Conservation (phyloP, 2,113 vertebrate species). For the human (Homo sapiens) region DNA sequence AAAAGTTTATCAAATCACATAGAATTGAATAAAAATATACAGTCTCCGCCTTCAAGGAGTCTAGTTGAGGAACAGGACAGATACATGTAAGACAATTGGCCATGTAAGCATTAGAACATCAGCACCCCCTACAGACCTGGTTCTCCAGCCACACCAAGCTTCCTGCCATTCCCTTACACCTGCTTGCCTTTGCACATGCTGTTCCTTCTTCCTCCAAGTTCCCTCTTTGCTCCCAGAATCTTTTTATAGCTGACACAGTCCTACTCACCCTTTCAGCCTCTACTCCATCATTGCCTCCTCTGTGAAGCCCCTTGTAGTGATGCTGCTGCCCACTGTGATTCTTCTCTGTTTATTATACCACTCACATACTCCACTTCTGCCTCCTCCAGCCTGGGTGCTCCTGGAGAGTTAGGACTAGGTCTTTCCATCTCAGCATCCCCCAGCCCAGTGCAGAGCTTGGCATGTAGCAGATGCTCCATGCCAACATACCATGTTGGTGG, state of each 20-base stretch:
- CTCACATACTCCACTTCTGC: fast-evolving
- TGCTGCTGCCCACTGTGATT: fast-evolving
- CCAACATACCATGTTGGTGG: background rate
- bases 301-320: background rate
- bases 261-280: background rate
- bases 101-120: background rate
- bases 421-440: background rate
- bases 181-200: background rate
- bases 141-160: background rate
- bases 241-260: background rate
- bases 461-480: background rate
- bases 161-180: background rate
- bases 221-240: background rate
- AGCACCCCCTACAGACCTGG: background rate
- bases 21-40: background rate
- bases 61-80: background rate
- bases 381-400: background rate
- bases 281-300: background rate
- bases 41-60: background rate
- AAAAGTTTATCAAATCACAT: background rate
- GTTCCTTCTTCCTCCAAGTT: background rate
- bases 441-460: background rate
- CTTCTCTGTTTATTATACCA: background rate
- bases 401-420: fast-evolving
- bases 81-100: background rate